These are phyloP conservation scores for Acropternis orthonyx DNA, from an alignment of 2,797 vertebrate species.

Conservation along the genomic window DNA sequence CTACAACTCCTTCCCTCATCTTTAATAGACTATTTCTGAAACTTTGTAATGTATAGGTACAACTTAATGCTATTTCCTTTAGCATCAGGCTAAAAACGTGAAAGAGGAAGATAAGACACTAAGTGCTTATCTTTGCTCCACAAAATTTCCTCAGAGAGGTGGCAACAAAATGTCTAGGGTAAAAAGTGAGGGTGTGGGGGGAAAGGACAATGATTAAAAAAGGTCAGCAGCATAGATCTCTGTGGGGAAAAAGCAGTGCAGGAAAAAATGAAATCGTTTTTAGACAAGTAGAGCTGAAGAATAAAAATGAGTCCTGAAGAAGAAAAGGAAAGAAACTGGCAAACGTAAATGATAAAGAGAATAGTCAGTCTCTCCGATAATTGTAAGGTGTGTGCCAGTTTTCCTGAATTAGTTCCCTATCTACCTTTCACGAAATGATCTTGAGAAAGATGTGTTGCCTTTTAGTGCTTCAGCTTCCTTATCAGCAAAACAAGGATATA, in stretches of 20 bases:
- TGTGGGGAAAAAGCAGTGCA: not conserved
- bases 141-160: not conserved
- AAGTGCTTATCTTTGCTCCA: not conserved
- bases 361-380: not conserved
- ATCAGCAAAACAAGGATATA: conserved; percentile 20
- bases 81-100: not conserved
- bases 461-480: conserved; percentile 2
- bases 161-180: not conserved
- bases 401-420: not conserved
- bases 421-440: not conserved
- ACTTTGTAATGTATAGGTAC: not conserved
- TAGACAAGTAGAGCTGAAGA: not conserved
- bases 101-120: not conserved
- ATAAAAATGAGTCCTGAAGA: not conserved
- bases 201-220: not conserved
- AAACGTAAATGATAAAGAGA: not conserved
- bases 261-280: not conserved
- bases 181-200: not conserved
- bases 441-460: not conserved
- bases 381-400: not conserved
- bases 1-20: not conserved
- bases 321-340: not conserved
- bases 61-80: not conserved
- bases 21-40: not conserved
- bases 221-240: not conserved